Percentiles rank a stretch among this genome's conserved stretches.
These are phyloP conservation scores for Boloria selene DNA, from an alignment of 2,888 invertebrate genomes.

Conservation along the genomic window DNA sequence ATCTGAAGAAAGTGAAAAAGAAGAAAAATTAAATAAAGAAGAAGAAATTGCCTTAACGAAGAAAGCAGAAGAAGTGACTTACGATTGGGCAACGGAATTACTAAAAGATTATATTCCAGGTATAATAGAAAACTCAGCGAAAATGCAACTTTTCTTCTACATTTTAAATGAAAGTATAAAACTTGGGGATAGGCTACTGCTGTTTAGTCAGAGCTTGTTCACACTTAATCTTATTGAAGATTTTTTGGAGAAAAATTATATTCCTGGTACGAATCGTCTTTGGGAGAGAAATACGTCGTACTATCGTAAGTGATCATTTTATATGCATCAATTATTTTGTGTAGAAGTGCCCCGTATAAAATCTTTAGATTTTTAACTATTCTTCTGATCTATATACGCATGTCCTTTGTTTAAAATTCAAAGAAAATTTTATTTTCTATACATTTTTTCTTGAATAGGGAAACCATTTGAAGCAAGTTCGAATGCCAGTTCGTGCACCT, in stretches of 20 bases:
- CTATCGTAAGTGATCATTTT: constrained; percentile 87
- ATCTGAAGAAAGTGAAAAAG: constrained; percentile 81
- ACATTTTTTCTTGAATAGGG: too few relatives aligned
- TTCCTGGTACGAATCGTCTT: constrained; percentile 86
- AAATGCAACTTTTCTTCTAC: constrained; percentile 96
- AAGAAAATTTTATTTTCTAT: too few relatives aligned
- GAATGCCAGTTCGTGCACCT: too few relatives aligned
- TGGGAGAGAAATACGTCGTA: constrained; percentile 95
- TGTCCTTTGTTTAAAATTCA: too few relatives aligned
- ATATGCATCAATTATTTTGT: not conserved
- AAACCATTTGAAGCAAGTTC: too few relatives aligned
- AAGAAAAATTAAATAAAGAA: constrained; percentile 83
- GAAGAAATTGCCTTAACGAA: constrained; percentile 81
- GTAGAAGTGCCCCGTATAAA: too few relatives aligned
- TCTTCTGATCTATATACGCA: too few relatives aligned
- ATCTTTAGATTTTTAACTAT: too few relatives aligned
- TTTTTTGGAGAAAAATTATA: constrained; percentile 89
- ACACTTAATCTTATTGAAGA: constrained; percentile 97
- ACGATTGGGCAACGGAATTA: constrained; percentile 93
- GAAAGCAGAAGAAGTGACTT: constrained; percentile 91
- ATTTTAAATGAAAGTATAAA: constrained; percentile 94
- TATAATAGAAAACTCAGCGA: constrained; percentile 95
- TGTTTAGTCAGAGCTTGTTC: constrained; percentile 98
- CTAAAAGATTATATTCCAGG: constrained; percentile 94
- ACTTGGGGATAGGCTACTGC: constrained; percentile 93